Base-by-base conservation (phyloP, 2,888 invertebrate genomes). In the Meteorus colon region DNA sequence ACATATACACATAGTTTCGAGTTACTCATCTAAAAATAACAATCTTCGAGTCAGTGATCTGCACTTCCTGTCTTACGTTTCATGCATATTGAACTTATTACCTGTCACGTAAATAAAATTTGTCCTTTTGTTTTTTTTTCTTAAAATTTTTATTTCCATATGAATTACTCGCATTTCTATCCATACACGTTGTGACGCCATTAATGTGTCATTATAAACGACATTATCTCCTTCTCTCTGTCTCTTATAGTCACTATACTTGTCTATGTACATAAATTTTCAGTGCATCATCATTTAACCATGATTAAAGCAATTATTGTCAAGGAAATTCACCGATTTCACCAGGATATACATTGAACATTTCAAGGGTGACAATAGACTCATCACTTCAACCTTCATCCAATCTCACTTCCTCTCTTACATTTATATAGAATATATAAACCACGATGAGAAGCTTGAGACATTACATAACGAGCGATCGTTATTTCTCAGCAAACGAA, bases 11-110 rank as follows among this genome's bases (percentile, higher is more conserved):
- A 45, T 68, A 48, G 48, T 69, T 55, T 24, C 31, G 37, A 55
- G 51, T 29, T 69, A 71, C 67, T 72, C 67, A 75, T 78, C 84
- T 82, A 80, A 84, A 85, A 81, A 82, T 85, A 83, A 48, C 41
- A 78, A 73, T 72, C 34, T 55, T 68, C 63, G 65, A 67, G 59
- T 63, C 31, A 34, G 55, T 74, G 68, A 78, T 73, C 51, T 59
- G 34, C 24, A 68, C 74, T 74, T 70, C 77, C 74, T 71, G 70
- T 68, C 72, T 77, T 73, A 72, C 72, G 68, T 48, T 37, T 45
- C 62, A 65, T 45, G 48, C n/a, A 48, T 34, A 55, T 51, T 55
- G 34, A 12, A 51, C 31, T 69, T 45, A 29, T 45, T 45, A 68
- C 51, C 55, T 55, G 48, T 37, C 34, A 29, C 16, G n/a, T 55